Percentiles rank a stretch among this genome's conserved stretches.
phyloP scores from a whole-genome alignment of 2,888 invertebrate species.

The Mythimna impura region DNA sequence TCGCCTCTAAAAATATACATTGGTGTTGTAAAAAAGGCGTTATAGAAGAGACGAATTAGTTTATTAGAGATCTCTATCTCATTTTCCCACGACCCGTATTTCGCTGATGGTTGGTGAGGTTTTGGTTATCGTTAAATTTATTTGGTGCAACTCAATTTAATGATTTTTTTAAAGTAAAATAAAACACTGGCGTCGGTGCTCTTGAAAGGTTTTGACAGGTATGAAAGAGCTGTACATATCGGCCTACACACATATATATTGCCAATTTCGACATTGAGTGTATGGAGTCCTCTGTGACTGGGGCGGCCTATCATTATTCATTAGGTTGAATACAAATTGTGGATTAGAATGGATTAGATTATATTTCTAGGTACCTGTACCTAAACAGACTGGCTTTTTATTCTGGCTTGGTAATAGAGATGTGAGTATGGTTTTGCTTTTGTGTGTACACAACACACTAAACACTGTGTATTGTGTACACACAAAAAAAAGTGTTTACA shows the following conservation, averaged over 20 bases:
- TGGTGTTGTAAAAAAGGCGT: too few species aligned
- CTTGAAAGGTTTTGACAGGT: constrained; percentile 1
- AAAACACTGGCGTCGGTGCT: neutral
- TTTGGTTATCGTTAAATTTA: neutral
- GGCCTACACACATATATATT: constrained; percentile 13
- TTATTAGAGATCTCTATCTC: too few species aligned
- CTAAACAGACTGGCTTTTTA: neutral
- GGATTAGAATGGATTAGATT: neutral
- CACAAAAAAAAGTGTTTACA: too few species aligned
- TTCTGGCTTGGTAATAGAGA: neutral
- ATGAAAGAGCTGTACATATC: constrained; percentile 23
- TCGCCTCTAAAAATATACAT: too few species aligned
- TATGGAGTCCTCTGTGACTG: constrained; percentile 12
- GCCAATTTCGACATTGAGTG: constrained; percentile 14
- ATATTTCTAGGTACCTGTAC: neutral
- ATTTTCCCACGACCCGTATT: too few species aligned
- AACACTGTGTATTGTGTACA: too few species aligned
- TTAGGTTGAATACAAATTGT: constrained; percentile 29
- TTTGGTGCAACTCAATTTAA: constrained; percentile 64
- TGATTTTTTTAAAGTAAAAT: neutral
- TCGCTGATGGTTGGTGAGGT: too few species aligned
- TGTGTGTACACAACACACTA: neutral
- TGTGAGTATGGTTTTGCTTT: too few species aligned
- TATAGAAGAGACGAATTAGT: too few species aligned
- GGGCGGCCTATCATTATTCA: constrained; percentile 22